Evolutionary conservation across 1,140 invertebrate species (phyloP), one percentile per base, ranked within the genome.

Genomic region (Pachypsylla venusta): DNA sequence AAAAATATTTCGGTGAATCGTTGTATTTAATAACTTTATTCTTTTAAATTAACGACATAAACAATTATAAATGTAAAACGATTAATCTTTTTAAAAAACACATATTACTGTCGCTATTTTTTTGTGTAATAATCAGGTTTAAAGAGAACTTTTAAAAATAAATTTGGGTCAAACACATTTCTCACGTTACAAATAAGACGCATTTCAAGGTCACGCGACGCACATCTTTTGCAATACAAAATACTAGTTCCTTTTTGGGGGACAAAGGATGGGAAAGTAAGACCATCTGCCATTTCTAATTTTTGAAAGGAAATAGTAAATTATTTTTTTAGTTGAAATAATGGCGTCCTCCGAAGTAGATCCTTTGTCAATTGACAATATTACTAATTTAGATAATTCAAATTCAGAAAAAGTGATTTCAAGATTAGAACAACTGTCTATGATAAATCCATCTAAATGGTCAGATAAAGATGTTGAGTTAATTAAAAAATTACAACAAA

Each of bases 261-360:
- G 42, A 48, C 42, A 48, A 48, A 48, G 42, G 42, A 48, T 19
- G 5, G 42, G n/a, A n/a, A n/a, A n/a, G n/a, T n/a, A n/a, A 48
- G 42, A 48, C 42, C 42, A 48, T 48, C 42, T 48, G 42, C 42
- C 42, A 48, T 48, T 19, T 19, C 7, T 35, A n/a, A 5, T n/a
- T 48, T 4, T 48, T 22, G 42, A 7, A 48, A 22, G n/a, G n/a
- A 48, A 22, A 22, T 19, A 48, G 42, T 48, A 22, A 48, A 3
- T n/a, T n/a, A n/a, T 10, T 35, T n/a, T 35, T 10, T 7, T 35
- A n/a, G 16, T 7, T 7, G 22, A 22, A n/a, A 19, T 19, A 48
- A 48, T 48, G 42, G 42, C 42, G 42, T 48, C 42, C 4, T 3
- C 42, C 22, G 42, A 48, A 48, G 42, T n/a, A 19, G 42, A 48